Conservation (phyloP, 2,113 vertebrate species). For the Fulmarus glacialis region DNA sequence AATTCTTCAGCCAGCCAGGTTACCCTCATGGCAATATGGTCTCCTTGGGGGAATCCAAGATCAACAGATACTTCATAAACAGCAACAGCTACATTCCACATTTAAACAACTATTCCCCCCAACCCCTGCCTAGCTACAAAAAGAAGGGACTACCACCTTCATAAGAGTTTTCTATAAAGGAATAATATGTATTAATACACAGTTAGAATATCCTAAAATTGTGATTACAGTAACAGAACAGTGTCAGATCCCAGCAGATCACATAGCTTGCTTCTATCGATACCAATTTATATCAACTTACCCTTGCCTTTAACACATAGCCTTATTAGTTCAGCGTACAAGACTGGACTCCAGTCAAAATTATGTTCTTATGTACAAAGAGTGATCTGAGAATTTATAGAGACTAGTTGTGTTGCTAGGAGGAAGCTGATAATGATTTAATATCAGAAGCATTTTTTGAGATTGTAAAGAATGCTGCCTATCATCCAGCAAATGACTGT, state of each 20-base stretch:
- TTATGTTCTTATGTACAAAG: background rate
- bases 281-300: background rate
- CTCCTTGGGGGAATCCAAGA: background rate
- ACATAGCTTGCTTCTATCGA: background rate
- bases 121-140: background rate
- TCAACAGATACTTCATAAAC: background rate
- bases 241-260: background rate
- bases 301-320: background rate
- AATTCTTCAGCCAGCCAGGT: background rate
- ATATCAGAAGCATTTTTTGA: background rate
- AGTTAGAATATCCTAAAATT: background rate
- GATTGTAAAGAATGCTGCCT: background rate
- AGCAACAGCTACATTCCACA: background rate
- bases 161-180: background rate
- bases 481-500: background rate
- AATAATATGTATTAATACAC: background rate
- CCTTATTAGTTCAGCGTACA: background rate
- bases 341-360: background rate
- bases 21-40: background rate
- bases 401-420: background rate
- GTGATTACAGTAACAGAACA: background rate
- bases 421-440: background rate
- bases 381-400: background rate
- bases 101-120: background rate
- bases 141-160: background rate